These are phyloP conservation scores for Phyllopteryx taeniolatus DNA, from an alignment of 2,113 vertebrate genomes.

Conservation along the genomic window DNA sequence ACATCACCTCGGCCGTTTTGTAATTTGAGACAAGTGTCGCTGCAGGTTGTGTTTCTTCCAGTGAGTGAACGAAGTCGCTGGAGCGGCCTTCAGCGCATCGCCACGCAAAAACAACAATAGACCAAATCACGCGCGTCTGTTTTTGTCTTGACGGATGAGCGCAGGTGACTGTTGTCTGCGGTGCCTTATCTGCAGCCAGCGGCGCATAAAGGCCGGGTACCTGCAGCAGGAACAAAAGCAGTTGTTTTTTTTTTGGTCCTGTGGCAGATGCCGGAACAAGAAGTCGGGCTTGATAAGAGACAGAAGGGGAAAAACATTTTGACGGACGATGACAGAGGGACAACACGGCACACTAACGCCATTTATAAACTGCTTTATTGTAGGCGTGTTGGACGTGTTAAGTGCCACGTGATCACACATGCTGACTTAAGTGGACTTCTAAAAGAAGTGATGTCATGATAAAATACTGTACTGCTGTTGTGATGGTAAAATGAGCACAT, in stretches of 20 bases:
- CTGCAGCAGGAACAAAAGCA: conserved; percentile 13
- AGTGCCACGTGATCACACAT: background rate
- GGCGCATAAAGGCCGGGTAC: background rate
- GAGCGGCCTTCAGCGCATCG: background rate
- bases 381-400: background rate
- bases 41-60: background rate
- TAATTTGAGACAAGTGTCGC: background rate
- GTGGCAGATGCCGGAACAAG: background rate
- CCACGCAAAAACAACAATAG: background rate
- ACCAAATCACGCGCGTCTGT: background rate
- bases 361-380: background rate
- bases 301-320: background rate
- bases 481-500: too few species aligned
- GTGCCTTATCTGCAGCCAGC: background rate
- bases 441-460: background rate
- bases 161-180: background rate
- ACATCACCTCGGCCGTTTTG: background rate
- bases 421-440: background rate
- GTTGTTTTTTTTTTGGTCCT: conserved; percentile 3
- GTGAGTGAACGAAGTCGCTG: too few species aligned
- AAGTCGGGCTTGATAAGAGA: background rate
- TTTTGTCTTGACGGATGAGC: background rate
- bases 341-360: background rate
- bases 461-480: too few species aligned
- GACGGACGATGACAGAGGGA: background rate